Evolutionary conservation across 2,113 vertebrate species (phyloP), one percentile per base, ranked within the genome.

Genomic region (Hucho hucho): DNA sequence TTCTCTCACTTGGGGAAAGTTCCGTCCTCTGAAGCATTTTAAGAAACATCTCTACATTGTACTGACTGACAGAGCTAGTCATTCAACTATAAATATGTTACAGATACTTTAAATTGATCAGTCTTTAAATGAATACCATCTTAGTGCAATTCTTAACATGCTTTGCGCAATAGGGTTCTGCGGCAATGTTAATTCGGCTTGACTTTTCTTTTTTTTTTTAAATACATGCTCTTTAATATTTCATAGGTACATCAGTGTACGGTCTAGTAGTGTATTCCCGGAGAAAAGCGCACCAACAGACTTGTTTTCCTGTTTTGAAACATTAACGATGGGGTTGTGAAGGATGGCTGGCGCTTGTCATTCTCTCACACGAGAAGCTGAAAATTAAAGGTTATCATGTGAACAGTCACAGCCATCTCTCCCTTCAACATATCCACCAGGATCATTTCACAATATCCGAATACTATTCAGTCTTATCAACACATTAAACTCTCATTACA

Each of bases 81-180:
- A 71, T 80, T 84, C 22, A 78, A 77, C 84, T 84, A 82, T 81
- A 76, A 77, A 67, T 80, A 82, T 76, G 84, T 82, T 65, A 86
- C 82, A 87, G 46, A 75, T 84, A 79, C 72, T 43, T 84, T 72
- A 74, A 81, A 82, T 73, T 63, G 67, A 84, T 69, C 78, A 71
- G 79, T 83, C 75, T 81, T 77, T 76, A 80, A 80, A 84, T 79
- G 9, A 83, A 87, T 70, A 85, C 83, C 75, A 80, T 87, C 80
- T 88, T 89, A 79, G 88, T 92, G 90, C 88, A 89, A 87, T 86
- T 87, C 68, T 80, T 87, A 71, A 79, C 87, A 87, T 89, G 88
- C 84, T 89, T 79, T 32, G 68, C 73, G 81, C 88, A 74, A 66
- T 74, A 73, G 70, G 75, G 29, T 72, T 71, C 63, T 81, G 82